Conservation (phyloP, 2,113 vertebrate genomes). For the Urocitellus parryii region DNA sequence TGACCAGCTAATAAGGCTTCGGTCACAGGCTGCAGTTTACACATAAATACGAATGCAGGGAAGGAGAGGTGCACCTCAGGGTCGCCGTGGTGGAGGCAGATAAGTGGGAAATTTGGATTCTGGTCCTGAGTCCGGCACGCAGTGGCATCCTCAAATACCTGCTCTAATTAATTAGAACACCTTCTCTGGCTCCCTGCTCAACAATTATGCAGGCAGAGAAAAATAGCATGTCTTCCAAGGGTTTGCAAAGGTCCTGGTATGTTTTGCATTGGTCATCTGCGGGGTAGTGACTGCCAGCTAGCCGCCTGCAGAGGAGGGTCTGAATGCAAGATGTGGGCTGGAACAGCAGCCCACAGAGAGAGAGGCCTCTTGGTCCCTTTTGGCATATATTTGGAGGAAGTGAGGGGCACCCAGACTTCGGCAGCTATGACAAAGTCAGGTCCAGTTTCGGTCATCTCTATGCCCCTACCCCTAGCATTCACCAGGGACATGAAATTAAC, state of each 20-base stretch:
- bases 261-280: constrained; percentile 72
- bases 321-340: constrained; percentile 52
- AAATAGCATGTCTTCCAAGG: constrained; percentile 82
- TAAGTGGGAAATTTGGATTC: constrained; percentile 86
- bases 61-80: constrained; percentile 70
- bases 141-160: constrained; percentile 83
- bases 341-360: background rate
- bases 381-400: background rate
- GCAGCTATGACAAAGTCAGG: background rate
- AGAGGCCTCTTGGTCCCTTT: rapidly evolving
- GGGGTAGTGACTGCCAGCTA: constrained; percentile 70
- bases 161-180: constrained; percentile 87
- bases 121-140: constrained; percentile 75
- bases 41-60: constrained; percentile 79
- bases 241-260: constrained; percentile 76
- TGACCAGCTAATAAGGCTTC: constrained; percentile 84
- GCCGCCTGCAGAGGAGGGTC: background rate
- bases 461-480: background rate
- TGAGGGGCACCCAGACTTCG: no score
- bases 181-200: constrained; percentile 83
- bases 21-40: constrained; percentile 83
- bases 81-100: constrained; percentile 78
- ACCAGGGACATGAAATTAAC: no score
- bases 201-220: constrained; percentile 84
- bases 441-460: background rate